Conservation (phyloP, 2,888 invertebrate species). For the Phalera bucephala region DNA sequence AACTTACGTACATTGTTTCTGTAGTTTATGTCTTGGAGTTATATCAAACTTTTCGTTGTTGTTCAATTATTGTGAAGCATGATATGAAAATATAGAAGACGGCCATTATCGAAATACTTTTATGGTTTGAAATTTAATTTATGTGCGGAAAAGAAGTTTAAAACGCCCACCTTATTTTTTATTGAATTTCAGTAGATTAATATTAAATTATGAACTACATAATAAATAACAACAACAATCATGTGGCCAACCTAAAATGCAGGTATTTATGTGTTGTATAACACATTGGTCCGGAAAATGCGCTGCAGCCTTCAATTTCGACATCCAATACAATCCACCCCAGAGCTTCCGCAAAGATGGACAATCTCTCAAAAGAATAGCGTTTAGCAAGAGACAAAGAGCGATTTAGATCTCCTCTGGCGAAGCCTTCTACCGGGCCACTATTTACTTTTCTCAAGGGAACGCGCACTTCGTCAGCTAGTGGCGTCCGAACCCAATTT, state of each 20-base stretch:
- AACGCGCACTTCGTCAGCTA: constrained; percentile 57
- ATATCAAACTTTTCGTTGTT: constrained; percentile 1
- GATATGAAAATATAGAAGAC: too few relatives aligned
- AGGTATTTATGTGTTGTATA: constrained; percentile 11
- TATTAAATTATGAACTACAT: too few relatives aligned
- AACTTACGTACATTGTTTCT: background rate
- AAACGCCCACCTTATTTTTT: too few relatives aligned
- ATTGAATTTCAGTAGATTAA: too few relatives aligned
- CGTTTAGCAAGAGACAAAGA: constrained; percentile 78
- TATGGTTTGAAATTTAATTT: too few relatives aligned
- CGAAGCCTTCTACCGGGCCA: constrained; percentile 64
- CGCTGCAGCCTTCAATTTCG: constrained; percentile 55
- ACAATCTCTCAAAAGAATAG: constrained; percentile 79
- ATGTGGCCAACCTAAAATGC: too few relatives aligned
- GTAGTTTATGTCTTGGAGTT: background rate
- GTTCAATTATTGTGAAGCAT: too few relatives aligned
- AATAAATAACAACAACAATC: too few relatives aligned
- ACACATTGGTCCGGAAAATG: constrained; percentile 41
- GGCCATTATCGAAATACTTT: too few relatives aligned
- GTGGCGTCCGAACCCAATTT: constrained; percentile 54
- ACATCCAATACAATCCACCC: constrained; percentile 64
- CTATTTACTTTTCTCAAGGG: constrained; percentile 75
- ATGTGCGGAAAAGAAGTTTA: too few relatives aligned
- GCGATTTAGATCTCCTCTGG: constrained; percentile 71
- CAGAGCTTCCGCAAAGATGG: constrained; percentile 65